phyloP scores from a whole-genome alignment of 2,797 vertebrate genomes.

The Manis javanica region DNA sequence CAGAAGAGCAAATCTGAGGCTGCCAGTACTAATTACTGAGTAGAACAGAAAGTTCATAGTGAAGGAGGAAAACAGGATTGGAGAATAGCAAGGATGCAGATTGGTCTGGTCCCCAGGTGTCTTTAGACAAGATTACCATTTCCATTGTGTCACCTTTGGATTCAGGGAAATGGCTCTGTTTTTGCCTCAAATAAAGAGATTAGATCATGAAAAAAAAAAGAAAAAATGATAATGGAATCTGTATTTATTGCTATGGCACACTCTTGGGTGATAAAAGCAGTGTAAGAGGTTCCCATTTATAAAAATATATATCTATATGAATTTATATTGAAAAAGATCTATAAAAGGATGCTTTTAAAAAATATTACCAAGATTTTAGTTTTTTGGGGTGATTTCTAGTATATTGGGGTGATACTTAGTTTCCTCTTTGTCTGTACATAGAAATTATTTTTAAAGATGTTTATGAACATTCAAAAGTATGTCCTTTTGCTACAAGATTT shows the following conservation, averaged over 20 bases:
- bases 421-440: neutral
- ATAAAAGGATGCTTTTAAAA: neutral
- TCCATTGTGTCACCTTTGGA: neutral
- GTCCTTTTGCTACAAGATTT: constrained; percentile 6
- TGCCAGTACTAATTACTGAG: constrained; percentile 80
- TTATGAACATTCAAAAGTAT: neutral
- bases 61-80: neutral
- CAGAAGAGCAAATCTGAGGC: constrained; percentile 75
- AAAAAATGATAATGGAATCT: neutral
- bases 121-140: neutral
- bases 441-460: neutral
- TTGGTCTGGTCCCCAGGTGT: neutral
- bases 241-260: neutral
- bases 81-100: neutral
- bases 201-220: neutral
- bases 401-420: neutral
- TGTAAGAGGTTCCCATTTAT: neutral
- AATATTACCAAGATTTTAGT: neutral
- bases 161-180: neutral
- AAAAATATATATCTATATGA: neutral
- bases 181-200: neutral
- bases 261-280: neutral
- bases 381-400: too few species aligned
- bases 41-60: constrained; percentile 65
- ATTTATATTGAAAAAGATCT: neutral